Conservation (phyloP, 2,888 invertebrate species). For the Noctua fimbriata region DNA sequence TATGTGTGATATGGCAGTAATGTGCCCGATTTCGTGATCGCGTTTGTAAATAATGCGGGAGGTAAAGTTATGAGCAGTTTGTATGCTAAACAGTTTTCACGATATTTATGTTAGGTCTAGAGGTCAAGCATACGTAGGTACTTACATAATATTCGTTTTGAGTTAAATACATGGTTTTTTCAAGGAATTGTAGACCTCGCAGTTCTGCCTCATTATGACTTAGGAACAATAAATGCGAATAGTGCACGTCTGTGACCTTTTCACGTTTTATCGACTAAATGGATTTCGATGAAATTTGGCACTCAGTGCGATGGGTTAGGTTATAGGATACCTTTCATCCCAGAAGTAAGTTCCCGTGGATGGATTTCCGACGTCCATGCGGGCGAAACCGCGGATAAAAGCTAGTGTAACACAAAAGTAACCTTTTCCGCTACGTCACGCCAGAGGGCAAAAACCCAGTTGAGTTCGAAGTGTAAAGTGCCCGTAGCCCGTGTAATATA, state of each 20-base stretch:
- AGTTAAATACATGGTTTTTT: background rate
- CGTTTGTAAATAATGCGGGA: slow-evolving; percentile 51
- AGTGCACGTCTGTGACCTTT: background rate
- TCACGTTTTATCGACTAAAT: background rate
- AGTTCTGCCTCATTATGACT: background rate
- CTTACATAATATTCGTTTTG: background rate
- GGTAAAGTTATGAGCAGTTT: slow-evolving; percentile 52
- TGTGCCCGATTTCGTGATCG: slow-evolving; percentile 49
- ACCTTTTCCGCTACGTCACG: slow-evolving; percentile 42
- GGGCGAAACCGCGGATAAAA: background rate
- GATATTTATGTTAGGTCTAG: background rate
- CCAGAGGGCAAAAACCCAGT: slow-evolving; percentile 50
- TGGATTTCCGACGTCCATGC: background rate
- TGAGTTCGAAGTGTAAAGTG: slow-evolving; percentile 50
- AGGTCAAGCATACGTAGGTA: background rate
- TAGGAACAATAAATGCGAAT: no score
- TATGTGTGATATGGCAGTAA: slow-evolving; percentile 53
- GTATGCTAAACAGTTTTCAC: slow-evolving; percentile 34
- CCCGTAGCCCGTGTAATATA: slow-evolving; percentile 32
- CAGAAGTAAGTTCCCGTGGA: background rate
- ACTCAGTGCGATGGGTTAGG: background rate
- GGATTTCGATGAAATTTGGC: background rate
- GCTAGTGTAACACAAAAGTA: slow-evolving; percentile 8
- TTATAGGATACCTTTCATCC: background rate
- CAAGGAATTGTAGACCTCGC: background rate